phyloP scores from a whole-genome alignment of 2,888 invertebrate species.

The Amphipyra tragopoginis region DNA sequence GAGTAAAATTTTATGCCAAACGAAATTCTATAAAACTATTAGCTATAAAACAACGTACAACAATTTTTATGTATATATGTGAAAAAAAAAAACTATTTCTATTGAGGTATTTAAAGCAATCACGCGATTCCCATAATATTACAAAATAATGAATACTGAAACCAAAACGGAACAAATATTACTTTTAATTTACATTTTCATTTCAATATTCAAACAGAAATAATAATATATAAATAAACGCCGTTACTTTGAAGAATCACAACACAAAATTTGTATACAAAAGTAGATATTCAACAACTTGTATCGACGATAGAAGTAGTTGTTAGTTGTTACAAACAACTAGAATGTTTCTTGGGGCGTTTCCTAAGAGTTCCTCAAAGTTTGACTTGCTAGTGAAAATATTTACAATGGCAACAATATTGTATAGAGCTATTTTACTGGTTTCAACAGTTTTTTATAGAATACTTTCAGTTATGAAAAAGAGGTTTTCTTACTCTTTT shows the following conservation, averaged over 20 bases:
- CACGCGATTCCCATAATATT: too few relatives aligned
- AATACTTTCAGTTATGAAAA: constrained; percentile 8
- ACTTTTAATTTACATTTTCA: too few relatives aligned
- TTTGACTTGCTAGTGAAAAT: constrained; percentile 31
- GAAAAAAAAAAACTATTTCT: too few relatives aligned
- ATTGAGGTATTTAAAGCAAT: too few relatives aligned
- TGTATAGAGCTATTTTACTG: constrained; percentile 27
- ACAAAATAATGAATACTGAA: too few relatives aligned
- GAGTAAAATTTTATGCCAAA: too few relatives aligned
- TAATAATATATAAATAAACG: too few relatives aligned
- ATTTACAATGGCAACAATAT: constrained; percentile 44
- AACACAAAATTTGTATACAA: constrained; percentile 11
- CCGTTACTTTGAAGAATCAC: neutral
- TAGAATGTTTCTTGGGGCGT: constrained; percentile 39
- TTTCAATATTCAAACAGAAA: too few relatives aligned
- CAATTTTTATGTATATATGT: too few relatives aligned
- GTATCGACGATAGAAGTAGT: constrained; percentile 3
- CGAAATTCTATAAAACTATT: too few relatives aligned
- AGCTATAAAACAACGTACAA: too few relatives aligned
- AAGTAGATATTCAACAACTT: constrained; percentile 24
- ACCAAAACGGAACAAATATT: too few relatives aligned
- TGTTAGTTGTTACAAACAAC: constrained; percentile 27
- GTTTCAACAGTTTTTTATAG: constrained; percentile 18
- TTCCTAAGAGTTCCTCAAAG: constrained; percentile 34
- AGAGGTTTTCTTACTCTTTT: neutral